These are phyloP conservation scores for Uropsilus gracilis DNA, from an alignment of 2,113 vertebrate species.

Conservation along the genomic window DNA sequence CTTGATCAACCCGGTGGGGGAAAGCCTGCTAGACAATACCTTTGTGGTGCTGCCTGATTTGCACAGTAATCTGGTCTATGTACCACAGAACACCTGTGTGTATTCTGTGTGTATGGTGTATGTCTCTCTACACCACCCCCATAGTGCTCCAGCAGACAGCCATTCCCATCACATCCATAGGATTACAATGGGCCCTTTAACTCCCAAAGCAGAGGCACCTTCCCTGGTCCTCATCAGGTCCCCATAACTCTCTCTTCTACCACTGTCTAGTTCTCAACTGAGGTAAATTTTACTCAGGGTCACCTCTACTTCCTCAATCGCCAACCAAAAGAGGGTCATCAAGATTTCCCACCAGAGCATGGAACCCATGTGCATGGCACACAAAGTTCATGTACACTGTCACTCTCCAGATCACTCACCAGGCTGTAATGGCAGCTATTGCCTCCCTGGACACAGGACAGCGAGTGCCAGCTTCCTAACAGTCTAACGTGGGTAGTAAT, in stretches of 20 bases:
- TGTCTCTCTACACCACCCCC: slow-evolving; percentile 92
- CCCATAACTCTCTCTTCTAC: slow-evolving; percentile 81
- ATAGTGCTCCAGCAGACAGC: slow-evolving; percentile 91
- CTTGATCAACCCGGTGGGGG: slow-evolving; percentile 90
- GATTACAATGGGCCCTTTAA: slow-evolving; percentile 86
- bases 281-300: slow-evolving; percentile 65
- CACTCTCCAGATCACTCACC: slow-evolving; percentile 95
- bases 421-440: slow-evolving; percentile 91
- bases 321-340: slow-evolving; percentile 88
- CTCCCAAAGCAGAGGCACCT: slow-evolving; percentile 64
- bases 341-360: slow-evolving; percentile 94
- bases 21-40: slow-evolving; percentile 93
- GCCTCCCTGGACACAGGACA: slow-evolving; percentile 83
- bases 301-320: slow-evolving; percentile 74
- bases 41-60: slow-evolving; percentile 93
- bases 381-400: slow-evolving; percentile 96
- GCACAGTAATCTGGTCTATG: slow-evolving; percentile 91
- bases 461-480: slow-evolving; percentile 82
- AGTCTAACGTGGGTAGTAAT: slow-evolving; percentile 92
- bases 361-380: slow-evolving; percentile 96
- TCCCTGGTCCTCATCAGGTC: slow-evolving; percentile 81
- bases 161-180: slow-evolving; percentile 90
- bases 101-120: slow-evolving; percentile 92
- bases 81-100: slow-evolving; percentile 92
- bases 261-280: slow-evolving; percentile 34